Percentiles rank a stretch among this genome's conserved stretches.
Conservation (phyloP, 2,797 vertebrate species). For the Pygocentrus nattereri region DNA sequence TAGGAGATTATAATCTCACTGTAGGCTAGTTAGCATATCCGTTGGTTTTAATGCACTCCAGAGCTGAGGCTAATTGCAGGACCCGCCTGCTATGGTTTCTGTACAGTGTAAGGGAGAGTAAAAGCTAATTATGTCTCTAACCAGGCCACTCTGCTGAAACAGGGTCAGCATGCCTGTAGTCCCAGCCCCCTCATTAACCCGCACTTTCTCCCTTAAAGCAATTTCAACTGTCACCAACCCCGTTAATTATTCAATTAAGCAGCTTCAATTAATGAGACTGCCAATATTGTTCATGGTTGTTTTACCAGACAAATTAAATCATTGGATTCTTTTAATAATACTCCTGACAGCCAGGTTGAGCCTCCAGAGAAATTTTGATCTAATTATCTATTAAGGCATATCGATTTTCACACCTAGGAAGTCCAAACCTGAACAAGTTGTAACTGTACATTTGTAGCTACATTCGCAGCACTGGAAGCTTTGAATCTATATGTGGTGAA, state of each 20-base stretch:
- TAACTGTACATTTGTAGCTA: slow-evolving; percentile 5
- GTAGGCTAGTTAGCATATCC: slow-evolving; percentile 3
- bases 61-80: slow-evolving; percentile 67
- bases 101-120: slow-evolving; percentile 52
- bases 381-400: slow-evolving; percentile 46
- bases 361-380: slow-evolving; percentile 35
- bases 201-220: slow-evolving; percentile 52
- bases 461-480: not conserved
- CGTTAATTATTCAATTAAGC: slow-evolving; percentile 60
- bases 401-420: slow-evolving; percentile 33
- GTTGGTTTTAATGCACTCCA: slow-evolving; percentile 30
- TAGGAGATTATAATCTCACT: slow-evolving; percentile 17
- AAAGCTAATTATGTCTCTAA: slow-evolving; percentile 70
- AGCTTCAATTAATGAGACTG: slow-evolving; percentile 48
- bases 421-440: not conserved
- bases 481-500: not conserved
- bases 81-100: slow-evolving; percentile 61
- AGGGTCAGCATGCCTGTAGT: slow-evolving; percentile 64
- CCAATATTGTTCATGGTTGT: not conserved
- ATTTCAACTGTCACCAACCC: slow-evolving; percentile 39
- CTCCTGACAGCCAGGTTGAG: slow-evolving; percentile 36
- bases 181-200: slow-evolving; percentile 59
- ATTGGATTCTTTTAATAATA: slow-evolving; percentile 13
- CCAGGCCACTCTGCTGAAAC: slow-evolving; percentile 69
- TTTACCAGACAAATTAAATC: slow-evolving; percentile 39